Percentiles rank a stretch among this genome's conserved stretches.
Evolutionary conservation across 2,888 invertebrate genomes (phyloP).

Genomic region (Drosophila kanekoi): DNA sequence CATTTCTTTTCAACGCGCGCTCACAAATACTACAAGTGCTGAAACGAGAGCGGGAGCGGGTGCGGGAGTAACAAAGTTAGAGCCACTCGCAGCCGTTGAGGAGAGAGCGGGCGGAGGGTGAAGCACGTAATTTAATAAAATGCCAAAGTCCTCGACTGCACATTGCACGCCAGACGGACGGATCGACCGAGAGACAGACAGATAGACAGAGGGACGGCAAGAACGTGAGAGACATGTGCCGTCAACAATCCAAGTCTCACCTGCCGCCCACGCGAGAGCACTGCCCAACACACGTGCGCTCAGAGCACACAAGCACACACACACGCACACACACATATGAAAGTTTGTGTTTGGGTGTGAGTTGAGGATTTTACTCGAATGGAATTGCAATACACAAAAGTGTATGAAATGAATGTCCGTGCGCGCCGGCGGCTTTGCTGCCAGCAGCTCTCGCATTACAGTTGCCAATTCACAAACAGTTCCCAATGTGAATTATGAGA

Average conservation of each 20-base stretch:
- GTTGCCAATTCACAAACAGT: slow-evolving; percentile 30
- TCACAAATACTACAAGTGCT: slow-evolving; percentile 16
- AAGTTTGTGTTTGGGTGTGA: background rate
- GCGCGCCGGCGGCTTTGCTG: background rate
- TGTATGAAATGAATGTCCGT: slow-evolving; percentile 31
- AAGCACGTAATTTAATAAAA: slow-evolving; percentile 76
- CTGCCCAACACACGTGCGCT: slow-evolving; percentile 28
- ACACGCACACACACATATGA: background rate
- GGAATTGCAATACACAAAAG: slow-evolving; percentile 52
- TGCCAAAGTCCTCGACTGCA: slow-evolving; percentile 72
- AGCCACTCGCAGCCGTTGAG: slow-evolving; percentile 36
- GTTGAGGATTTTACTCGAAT: slow-evolving; percentile 19
- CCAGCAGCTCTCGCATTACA: slow-evolving; percentile 16
- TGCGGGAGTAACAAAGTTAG: slow-evolving; percentile 48
- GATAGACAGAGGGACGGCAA: slow-evolving; percentile 31
- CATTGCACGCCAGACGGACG: slow-evolving; percentile 49
- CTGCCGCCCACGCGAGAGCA: slow-evolving; percentile 43
- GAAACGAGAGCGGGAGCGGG: background rate
- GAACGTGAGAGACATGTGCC: slow-evolving; percentile 58
- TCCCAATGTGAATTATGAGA: slow-evolving; percentile 30
- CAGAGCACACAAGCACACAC: background rate
- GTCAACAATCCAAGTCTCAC: slow-evolving; percentile 35
- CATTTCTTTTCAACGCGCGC: slow-evolving; percentile 67
- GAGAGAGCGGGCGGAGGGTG: slow-evolving; percentile 1
- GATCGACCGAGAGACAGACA: slow-evolving; percentile 9